Evolutionary conservation across 2,113 vertebrate genomes (phyloP).

Genomic region (Crotalus horridus): DNA sequence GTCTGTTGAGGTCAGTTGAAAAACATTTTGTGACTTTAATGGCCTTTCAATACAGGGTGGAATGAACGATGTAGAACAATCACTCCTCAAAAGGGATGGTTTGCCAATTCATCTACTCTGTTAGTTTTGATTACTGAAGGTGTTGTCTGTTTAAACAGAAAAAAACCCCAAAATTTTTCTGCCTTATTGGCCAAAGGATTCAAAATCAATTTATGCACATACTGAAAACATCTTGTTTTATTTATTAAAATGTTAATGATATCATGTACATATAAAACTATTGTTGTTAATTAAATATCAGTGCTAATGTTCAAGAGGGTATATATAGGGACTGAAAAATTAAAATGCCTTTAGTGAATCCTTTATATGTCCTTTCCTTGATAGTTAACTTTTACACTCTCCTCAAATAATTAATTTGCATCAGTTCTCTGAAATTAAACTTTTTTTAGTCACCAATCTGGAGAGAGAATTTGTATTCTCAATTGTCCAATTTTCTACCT

Average conservation of each 20-base stretch:
- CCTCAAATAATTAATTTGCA: neutral
- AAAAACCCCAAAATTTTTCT: neutral
- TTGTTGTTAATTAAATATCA: neutral
- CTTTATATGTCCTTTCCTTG: neutral
- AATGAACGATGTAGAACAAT: neutral
- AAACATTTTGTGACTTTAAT: neutral
- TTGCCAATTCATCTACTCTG: neutral
- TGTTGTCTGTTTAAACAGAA: neutral
- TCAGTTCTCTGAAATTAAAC: neutral
- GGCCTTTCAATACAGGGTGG: neutral
- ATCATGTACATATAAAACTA: neutral
- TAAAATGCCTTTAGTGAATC: neutral
- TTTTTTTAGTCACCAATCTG: neutral
- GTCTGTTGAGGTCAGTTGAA: conserved; percentile 2
- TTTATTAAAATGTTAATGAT: neutral
- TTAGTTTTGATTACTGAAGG: neutral
- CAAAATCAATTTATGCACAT: neutral
- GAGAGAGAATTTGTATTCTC: conserved; percentile 1
- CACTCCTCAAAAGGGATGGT: neutral
- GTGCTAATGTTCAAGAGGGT: neutral
- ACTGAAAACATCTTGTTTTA: neutral
- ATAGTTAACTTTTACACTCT: neutral
- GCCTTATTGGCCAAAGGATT: neutral
- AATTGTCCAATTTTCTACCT: conserved; percentile 15
- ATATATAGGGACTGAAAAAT: neutral